Evolutionary conservation across 2,888 invertebrate genomes (phyloP).

Genomic region (Sipha maydis): DNA sequence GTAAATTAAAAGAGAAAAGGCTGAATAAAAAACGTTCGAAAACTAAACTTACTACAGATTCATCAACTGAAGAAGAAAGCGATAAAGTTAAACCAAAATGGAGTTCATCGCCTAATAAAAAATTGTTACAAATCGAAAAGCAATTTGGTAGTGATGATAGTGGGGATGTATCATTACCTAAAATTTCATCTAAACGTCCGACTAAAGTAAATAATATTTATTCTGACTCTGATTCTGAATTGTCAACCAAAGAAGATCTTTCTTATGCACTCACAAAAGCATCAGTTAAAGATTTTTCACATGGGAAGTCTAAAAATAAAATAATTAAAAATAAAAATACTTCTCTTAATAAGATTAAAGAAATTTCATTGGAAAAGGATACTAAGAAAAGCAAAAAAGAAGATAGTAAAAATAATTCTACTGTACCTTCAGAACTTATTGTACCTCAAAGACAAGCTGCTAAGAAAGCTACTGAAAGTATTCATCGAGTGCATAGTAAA

Average conservation of each 20-base stretch:
- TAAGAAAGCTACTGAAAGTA: conserved; percentile 89
- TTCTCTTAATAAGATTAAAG: conserved; percentile 62
- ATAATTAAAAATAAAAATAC: conserved; percentile 47
- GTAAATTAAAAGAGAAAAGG: conserved; percentile 64
- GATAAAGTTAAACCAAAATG: conserved; percentile 63
- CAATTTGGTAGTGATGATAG: conserved; percentile 73
- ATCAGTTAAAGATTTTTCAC: conserved; percentile 84
- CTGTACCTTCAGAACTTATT: conserved; percentile 80
- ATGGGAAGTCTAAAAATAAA: conserved; percentile 67
- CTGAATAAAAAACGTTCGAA: conserved; percentile 64
- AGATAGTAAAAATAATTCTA: conserved; percentile 67
- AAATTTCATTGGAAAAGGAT: conserved; percentile 66
- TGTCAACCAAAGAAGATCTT: conserved; percentile 71
- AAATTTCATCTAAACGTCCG: conserved; percentile 65
- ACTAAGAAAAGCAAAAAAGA: conserved; percentile 70
- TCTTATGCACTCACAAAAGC: conserved; percentile 81
- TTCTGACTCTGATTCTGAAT: conserved; percentile 82
- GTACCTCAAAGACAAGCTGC: conserved; percentile 91
- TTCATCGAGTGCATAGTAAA: conserved; percentile 71
- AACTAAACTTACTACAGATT: conserved; percentile 64
- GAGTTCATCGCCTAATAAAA: conserved; percentile 68
- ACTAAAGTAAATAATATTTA: conserved; percentile 69
- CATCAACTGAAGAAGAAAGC: conserved; percentile 72
- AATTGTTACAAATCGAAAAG: conserved; percentile 58
- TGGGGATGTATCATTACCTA: conserved; percentile 75